Evolutionary conservation across 2,113 vertebrate genomes (phyloP), one percentile per base, ranked within the genome.

Genomic region (Nymphicus hollandicus): DNA sequence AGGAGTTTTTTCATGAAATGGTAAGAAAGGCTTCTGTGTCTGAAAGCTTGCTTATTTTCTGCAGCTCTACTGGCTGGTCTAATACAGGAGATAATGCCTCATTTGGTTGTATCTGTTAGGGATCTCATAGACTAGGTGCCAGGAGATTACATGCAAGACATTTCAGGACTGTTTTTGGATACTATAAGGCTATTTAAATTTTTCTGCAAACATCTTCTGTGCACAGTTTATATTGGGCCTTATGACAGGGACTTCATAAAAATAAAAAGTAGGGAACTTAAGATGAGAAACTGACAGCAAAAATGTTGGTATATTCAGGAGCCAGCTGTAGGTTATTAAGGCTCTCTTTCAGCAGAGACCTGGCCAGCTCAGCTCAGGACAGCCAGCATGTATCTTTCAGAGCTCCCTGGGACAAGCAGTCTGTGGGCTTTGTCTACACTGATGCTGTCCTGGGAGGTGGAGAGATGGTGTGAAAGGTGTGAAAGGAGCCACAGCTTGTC

Each of bases 371-470:
- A 5, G 15, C 9, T 91, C 41, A 49, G 52, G 25, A n/a, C 24
- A 80, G 71, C n/a, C 56, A 47, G 29, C 16, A 4, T 3, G 16
- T 29, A 29, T 31, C 44, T 61, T 72, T 46, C 6, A 24, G 64
- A 73, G 8, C 1, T 20, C 24, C 14, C 35, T 7, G 3, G 39
- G 14, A 69, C 10, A 20, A 80, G 13, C 37, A 46, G 9, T 33
- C 37, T 43, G 11, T 0, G 0, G 47, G 39, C 39, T 84, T 68
- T 46, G 3, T 43, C 60, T 55, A 11, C 0, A 0, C 25, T 89
- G 19, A 53, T 73, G 29, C 33, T 86, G 25, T 8, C 27, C 43
- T 5, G 2, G 64, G 27, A 68, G 22, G 17, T 53, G 20, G 31
- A 16, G 24, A 80, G 19, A 17, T 39, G 46, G 8, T 72, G 47